A percentile compares a stretch with the other conserved stretches of the same genome.
phyloP scores from a whole-genome alignment of 2,888 invertebrate species.

The Incurvaria masculella region DNA sequence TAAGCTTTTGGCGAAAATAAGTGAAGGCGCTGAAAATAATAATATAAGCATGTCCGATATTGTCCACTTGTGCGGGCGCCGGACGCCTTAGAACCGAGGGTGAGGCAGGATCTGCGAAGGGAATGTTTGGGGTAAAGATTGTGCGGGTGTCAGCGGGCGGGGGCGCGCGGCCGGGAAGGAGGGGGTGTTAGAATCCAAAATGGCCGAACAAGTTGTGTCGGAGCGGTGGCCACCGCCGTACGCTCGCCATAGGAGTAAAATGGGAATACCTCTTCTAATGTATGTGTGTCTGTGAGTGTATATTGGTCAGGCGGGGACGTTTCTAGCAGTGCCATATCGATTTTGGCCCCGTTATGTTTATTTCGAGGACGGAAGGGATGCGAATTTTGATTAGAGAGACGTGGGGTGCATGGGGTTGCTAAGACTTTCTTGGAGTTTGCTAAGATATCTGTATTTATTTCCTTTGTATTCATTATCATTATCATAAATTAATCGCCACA shows the following conservation, averaged over 20 bases:
- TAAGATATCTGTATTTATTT: too few relatives aligned
- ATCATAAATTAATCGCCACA: too few relatives aligned
- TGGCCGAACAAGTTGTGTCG: constrained; percentile 31
- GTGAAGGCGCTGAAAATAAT: not conserved
- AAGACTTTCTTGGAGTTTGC: too few relatives aligned
- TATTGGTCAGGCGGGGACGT: constrained; percentile 41
- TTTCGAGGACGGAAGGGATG: too few relatives aligned
- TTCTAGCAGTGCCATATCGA: constrained; percentile 30
- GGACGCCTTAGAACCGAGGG: constrained; percentile 42
- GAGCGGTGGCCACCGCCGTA: constrained; percentile 16
- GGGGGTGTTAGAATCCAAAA: constrained; percentile 37
- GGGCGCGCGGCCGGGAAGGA: constrained; percentile 22
- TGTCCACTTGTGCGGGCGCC: not conserved
- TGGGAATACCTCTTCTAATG: constrained; percentile 44
- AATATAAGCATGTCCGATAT: not conserved
- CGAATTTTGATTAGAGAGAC: too few relatives aligned
- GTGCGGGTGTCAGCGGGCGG: constrained; percentile 38
- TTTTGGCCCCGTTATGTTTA: constrained; percentile 19
- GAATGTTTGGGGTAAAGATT: constrained; percentile 48
- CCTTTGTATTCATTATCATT: too few relatives aligned
- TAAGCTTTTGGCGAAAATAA: too few relatives aligned
- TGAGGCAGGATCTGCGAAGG: constrained; percentile 17
- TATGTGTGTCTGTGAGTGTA: constrained; percentile 29
- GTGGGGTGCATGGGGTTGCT: too few relatives aligned
- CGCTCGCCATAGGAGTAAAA: constrained; percentile 54